Percentiles rank a stretch among this genome's conserved stretches.
Evolutionary conservation across 2,888 invertebrate genomes (phyloP).

Genomic region (Spodoptera picta): DNA sequence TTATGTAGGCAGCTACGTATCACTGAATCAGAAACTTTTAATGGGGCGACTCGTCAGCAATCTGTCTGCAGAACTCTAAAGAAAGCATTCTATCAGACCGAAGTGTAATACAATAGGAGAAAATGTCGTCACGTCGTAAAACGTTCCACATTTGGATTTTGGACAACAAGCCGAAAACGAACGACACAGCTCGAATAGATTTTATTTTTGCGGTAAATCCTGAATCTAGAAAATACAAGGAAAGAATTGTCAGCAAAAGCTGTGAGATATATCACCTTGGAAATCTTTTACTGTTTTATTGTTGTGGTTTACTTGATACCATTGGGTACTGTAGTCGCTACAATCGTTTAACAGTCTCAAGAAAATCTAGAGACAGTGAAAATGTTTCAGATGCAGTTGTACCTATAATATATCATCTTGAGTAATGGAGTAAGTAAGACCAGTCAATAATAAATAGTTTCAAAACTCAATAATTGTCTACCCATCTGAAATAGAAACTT

Average conservation of each 20-base stretch:
- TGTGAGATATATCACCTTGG: conserved; percentile 8
- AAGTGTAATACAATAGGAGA: conserved; percentile 37
- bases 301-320: conserved; percentile 10
- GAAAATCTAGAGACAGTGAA: neutral
- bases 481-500: too few species aligned
- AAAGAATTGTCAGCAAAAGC: conserved; percentile 26
- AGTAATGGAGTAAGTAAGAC: too few species aligned
- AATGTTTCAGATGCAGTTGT: neutral
- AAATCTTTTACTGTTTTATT: conserved; percentile 12
- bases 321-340: neutral
- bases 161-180: conserved; percentile 41
- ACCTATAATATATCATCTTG: neutral
- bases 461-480: too few species aligned
- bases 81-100: conserved; percentile 60
- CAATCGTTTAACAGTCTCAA: neutral
- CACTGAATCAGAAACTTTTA: conserved; percentile 79
- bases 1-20: conserved; percentile 55
- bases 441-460: too few species aligned
- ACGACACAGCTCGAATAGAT: conserved; percentile 31
- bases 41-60: conserved; percentile 72
- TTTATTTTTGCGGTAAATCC: conserved; percentile 37
- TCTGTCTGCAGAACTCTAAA: conserved; percentile 59
- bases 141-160: conserved; percentile 41
- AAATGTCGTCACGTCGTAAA: conserved; percentile 35
- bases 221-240: conserved; percentile 17